Percentiles rank a stretch among this genome's conserved stretches.
Conservation (phyloP, 2,113 vertebrate species). For the Ammodytes marinus region DNA sequence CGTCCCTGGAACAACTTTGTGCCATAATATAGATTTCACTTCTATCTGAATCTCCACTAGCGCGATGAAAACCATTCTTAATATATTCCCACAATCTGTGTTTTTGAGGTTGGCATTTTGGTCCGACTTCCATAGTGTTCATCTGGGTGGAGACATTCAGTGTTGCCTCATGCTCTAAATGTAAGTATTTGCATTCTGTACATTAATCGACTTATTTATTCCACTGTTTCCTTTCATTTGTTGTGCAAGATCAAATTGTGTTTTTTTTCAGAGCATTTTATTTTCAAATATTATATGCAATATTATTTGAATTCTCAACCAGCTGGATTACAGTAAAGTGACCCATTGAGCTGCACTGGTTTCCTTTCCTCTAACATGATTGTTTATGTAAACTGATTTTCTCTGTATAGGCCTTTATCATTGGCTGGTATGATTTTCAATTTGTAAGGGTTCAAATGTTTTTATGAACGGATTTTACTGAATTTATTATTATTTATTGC, state of each 20-base stretch:
- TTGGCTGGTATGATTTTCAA: not conserved
- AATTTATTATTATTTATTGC: not conserved
- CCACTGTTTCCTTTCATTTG: not conserved
- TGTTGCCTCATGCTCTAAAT: not conserved
- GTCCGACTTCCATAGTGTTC: not conserved
- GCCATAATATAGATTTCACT: not conserved
- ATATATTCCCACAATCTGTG: not conserved
- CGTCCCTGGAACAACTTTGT: not conserved
- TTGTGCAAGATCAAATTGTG: not conserved
- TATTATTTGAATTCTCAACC: not conserved
- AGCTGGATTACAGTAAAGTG: not conserved
- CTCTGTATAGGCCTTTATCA: not conserved
- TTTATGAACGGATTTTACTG: not conserved
- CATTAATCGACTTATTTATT: not conserved
- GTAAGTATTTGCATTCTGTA: not conserved
- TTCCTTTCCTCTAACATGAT: not conserved
- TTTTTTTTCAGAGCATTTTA: not conserved
- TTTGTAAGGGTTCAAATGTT: not conserved
- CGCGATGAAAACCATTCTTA: not conserved
- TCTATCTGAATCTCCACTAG: not conserved
- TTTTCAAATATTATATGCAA: not conserved
- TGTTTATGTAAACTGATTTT: not conserved
- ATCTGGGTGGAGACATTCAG: not conserved
- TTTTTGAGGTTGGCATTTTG: not conserved
- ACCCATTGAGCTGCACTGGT: not conserved